Base-by-base conservation (phyloP, 1,140 invertebrate species). In the Drosophila neocordata region DNA sequence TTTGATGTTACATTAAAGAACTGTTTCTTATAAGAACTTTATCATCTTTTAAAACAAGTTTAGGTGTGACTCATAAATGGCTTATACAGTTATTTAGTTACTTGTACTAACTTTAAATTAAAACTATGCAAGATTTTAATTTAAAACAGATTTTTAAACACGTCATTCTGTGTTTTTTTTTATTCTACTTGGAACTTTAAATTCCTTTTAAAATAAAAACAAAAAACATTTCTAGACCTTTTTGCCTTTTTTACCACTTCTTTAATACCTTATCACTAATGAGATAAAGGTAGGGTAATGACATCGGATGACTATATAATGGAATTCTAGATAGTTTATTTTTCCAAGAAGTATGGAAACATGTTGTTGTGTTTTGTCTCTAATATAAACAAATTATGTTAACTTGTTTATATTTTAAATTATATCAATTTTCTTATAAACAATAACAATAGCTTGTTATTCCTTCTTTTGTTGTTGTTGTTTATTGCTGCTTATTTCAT, bases 391-490 rank as follows among this genome's bases (percentile, higher is more conserved):
- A 41, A 15, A 13, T 15, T 5, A 41, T 7, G 1, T 15, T 7
- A 9, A 44, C 18, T 44, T 48, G 41, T 48, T 48, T 48, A 48
- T 11, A 48, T 11, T 48, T 4, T 48, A 20, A 9, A 18, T 48
- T 18, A 18, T 8, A 18, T 6, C 8, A 18, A 44, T 18, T 44
- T 44, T 8, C 7, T 7, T 18, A 20, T 48, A 48, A 48, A 48
- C 41, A 65, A 56, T 34, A 57, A 48, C 41, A 65, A 48, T 31
- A 57, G 34, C 18, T 44, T 15, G 31, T 34, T 15, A 24, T 48
- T 57, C 37, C 41, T 24, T 31, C 8, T 51, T 31, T 6, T 51
- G 22, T 15, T 20, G 27, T 48, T 61, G 12, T 20, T 53, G 11
- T 18, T 24, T 9, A 4, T 24, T 9, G 20, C 8, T 34, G 13